Percentiles rank a stretch among this genome's conserved stretches.
phyloP scores from a whole-genome alignment of 2,113 vertebrate species.

The Nothoprocta perdicaria region DNA sequence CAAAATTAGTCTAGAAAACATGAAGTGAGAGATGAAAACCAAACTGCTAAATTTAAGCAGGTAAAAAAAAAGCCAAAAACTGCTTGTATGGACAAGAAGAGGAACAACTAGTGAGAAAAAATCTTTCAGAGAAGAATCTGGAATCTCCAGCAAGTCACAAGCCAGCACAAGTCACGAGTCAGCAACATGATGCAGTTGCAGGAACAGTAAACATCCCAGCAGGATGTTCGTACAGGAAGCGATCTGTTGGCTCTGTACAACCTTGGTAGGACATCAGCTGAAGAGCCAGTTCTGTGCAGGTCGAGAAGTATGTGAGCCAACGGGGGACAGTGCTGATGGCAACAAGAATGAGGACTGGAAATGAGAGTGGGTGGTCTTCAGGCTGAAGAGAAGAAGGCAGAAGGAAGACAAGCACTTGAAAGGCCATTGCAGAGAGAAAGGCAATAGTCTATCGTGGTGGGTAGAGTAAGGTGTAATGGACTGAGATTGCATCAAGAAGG shows the following conservation, averaged over 20 bases:
- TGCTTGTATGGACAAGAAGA: background rate
- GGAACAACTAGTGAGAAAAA: background rate
- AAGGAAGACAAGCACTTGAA: background rate
- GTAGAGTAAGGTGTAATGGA: constrained; percentile 35
- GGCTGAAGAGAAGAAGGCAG: background rate
- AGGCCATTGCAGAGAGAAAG: background rate
- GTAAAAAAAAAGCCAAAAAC: background rate
- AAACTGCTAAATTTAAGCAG: background rate
- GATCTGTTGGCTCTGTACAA: background rate
- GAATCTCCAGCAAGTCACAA: background rate
- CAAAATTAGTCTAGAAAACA: background rate
- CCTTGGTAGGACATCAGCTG: background rate
- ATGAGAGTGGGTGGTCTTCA: background rate
- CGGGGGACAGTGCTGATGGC: background rate
- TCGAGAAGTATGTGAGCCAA: background rate
- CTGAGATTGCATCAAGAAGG: constrained; percentile 39
- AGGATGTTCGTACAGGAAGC: background rate
- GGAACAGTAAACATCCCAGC: background rate
- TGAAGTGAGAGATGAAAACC: background rate
- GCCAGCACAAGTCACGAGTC: constrained; percentile 18
- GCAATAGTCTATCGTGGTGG: background rate
- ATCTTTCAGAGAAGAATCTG: background rate
- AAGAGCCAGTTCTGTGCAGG: background rate
- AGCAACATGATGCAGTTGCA: background rate
- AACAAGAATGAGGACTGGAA: background rate